Evolutionary conservation across 2,797 vertebrate genomes (phyloP).

Genomic region (Amazona ochrocephala): DNA sequence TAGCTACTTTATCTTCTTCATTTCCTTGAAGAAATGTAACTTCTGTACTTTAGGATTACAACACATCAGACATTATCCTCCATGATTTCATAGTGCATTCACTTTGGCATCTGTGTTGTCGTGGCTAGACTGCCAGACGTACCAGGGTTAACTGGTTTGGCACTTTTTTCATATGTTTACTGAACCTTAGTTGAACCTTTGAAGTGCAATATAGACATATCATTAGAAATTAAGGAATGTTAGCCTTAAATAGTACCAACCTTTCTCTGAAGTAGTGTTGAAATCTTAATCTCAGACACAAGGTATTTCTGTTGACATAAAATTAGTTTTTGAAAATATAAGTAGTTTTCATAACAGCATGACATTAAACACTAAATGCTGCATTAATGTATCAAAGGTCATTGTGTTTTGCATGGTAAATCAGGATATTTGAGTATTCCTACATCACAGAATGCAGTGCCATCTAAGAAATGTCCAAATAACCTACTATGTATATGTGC

Average conservation of each 20-base stretch:
- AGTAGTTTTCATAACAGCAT: conserved; percentile 34
- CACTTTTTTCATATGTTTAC: background rate
- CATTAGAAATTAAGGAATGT: background rate
- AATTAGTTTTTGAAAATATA: conserved; percentile 52
- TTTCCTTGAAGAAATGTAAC: background rate
- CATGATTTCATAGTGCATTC: background rate
- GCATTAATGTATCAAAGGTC: conserved; percentile 18
- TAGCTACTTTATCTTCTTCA: background rate
- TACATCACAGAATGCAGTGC: background rate
- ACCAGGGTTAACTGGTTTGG: background rate
- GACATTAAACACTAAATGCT: conserved; percentile 32
- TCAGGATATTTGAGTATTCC: background rate
- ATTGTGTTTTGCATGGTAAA: conserved; percentile 19
- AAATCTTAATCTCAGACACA: conserved; percentile 29
- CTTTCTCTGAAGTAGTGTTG: conserved; percentile 9
- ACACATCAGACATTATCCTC: background rate
- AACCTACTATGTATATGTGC: background rate
- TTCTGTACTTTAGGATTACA: background rate
- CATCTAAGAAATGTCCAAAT: background rate
- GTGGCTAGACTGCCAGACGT: background rate
- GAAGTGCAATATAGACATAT: background rate
- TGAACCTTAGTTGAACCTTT: background rate
- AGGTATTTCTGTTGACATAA: conserved; percentile 36
- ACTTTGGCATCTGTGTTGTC: background rate
- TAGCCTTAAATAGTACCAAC: background rate